Evolutionary conservation across 2,888 invertebrate species (phyloP).

Genomic region (Watsonalla binaria): DNA sequence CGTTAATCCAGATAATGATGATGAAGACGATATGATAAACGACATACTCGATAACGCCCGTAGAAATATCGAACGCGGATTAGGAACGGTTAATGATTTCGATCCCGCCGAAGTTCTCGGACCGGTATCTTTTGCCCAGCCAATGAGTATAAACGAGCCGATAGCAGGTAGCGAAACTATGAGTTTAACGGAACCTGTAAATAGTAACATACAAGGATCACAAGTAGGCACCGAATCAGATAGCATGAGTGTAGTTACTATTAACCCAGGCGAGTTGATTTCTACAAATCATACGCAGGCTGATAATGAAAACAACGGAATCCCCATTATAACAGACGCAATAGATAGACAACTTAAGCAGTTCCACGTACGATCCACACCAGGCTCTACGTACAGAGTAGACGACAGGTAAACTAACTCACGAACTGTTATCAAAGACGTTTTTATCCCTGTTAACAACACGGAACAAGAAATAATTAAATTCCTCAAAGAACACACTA

Average conservation of each 20-base stretch:
- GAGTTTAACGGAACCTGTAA: no score
- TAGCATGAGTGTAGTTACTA: neutral
- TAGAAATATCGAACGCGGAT: neutral
- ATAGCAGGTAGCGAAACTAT: no score
- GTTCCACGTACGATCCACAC: neutral
- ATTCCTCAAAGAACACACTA: no score
- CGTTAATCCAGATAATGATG: neutral
- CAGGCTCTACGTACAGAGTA: neutral
- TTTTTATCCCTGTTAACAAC: neutral
- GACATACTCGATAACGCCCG: neutral
- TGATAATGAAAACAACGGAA: neutral
- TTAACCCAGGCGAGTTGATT: neutral
- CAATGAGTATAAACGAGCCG: no score
- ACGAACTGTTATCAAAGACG: neutral
- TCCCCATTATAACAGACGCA: neutral
- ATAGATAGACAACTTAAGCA: neutral
- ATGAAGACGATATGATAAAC: neutral
- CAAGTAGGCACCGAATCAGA: neutral
- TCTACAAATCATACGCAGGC: neutral
- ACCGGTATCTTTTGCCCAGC: no score
- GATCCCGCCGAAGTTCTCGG: neutral
- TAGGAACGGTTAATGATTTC: neutral
- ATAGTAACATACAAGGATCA: neutral
- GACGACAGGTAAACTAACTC: neutral
- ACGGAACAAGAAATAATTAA: no score